These are phyloP conservation scores for Philonicus albiceps DNA, from an alignment of 2,888 invertebrate genomes.

Conservation along the genomic window DNA sequence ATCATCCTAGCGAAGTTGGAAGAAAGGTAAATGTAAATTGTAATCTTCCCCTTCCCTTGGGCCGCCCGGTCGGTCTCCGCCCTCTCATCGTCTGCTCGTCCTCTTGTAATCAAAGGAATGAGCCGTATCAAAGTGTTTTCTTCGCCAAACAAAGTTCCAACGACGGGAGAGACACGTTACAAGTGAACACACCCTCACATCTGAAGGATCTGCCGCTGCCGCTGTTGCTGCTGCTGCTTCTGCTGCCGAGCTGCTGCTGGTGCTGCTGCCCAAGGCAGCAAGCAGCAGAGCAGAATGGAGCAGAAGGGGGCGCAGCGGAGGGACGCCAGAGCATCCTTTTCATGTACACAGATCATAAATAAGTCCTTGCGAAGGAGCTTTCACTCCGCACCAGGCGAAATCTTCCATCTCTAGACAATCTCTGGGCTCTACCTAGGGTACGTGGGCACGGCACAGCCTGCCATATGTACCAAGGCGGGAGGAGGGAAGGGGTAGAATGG, in stretches of 20 bases:
- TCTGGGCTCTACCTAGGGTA: not conserved
- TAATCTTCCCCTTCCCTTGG: constrained; percentile 23
- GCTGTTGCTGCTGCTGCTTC: too few species aligned
- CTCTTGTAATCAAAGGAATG: constrained; percentile 36
- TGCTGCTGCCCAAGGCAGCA: not conserved
- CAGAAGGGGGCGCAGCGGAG: not conserved
- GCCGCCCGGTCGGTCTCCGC: not conserved
- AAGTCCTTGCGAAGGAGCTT: constrained; percentile 26
- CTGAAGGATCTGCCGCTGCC: not conserved
- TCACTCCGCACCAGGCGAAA: constrained; percentile 2
- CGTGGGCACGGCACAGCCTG: not conserved
- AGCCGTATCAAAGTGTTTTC: constrained; percentile 32
- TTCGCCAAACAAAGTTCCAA: constrained; percentile 25
- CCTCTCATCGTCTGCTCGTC: constrained; percentile 19
- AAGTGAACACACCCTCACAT: constrained; percentile 16
- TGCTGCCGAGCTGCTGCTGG: not conserved
- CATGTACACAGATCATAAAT: constrained; percentile 17
- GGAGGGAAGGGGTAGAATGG: not conserved
- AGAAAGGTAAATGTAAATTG: constrained; percentile 27
- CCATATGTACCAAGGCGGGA: not conserved
- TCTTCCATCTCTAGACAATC: constrained; percentile 4
- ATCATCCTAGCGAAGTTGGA: not conserved
- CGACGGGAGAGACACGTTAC: constrained; percentile 11
- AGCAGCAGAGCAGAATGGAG: not conserved
- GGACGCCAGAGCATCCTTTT: constrained; percentile 8